Conservation (phyloP, 1,140 invertebrate genomes). For the Neelides sp. region DNA sequence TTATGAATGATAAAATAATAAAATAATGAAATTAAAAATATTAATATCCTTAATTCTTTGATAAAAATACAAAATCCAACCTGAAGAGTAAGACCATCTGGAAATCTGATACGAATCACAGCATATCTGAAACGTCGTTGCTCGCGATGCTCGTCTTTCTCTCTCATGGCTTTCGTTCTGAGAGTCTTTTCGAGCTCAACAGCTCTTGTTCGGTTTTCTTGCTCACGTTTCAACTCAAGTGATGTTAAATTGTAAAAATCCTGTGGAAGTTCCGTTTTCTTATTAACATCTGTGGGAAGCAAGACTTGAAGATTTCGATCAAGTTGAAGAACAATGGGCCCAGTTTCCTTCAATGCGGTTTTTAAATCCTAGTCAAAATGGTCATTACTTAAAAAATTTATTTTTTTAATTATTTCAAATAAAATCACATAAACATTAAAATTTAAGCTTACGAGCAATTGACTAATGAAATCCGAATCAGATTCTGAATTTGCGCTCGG, state of each 20-base stretch:
- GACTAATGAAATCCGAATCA: no score
- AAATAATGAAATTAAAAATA: constrained; percentile 23
- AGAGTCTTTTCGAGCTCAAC: constrained; percentile 67
- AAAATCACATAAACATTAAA: no score
- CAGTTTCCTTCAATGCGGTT: constrained; percentile 58
- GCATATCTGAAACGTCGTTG: constrained; percentile 71
- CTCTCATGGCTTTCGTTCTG: constrained; percentile 81
- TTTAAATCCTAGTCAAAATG: no score
- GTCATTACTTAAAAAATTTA: no score
- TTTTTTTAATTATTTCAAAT: no score
- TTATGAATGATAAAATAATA: no score
- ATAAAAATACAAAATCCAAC: constrained; percentile 43
- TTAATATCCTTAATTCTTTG: neutral
- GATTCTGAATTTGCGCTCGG: no score
- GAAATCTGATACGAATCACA: constrained; percentile 70
- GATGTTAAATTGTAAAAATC: constrained; percentile 66
- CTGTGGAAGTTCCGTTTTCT: constrained; percentile 55
- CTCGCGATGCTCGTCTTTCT: constrained; percentile 66
- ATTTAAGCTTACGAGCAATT: no score
- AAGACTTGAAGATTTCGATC: constrained; percentile 76
- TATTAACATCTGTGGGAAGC: constrained; percentile 55
- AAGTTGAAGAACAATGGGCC: constrained; percentile 66
- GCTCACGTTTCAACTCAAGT: constrained; percentile 74
- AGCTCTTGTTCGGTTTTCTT: constrained; percentile 59
- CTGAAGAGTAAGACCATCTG: constrained; percentile 69